These are phyloP conservation scores for Polyommatus icarus DNA, from an alignment of 2,888 invertebrate species.

Conservation along the genomic window DNA sequence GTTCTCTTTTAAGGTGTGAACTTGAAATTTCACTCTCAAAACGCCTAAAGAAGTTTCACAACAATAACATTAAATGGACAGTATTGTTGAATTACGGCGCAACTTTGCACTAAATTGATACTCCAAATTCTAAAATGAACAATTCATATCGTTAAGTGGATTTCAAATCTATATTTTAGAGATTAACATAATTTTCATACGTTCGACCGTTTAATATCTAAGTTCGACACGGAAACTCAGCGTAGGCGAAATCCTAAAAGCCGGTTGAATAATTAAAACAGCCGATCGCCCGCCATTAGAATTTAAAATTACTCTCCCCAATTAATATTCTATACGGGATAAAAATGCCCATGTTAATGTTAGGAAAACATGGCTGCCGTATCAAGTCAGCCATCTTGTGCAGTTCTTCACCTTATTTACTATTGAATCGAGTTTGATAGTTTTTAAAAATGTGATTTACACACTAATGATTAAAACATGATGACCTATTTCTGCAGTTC, in stretches of 20 bases:
- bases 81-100: no score
- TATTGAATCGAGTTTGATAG: no score
- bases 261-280: conserved; percentile 3
- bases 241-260: conserved; percentile 3
- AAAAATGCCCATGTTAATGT: background rate
- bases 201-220: background rate
- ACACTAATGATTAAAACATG: no score
- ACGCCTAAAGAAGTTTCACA: no score
- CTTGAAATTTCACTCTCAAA: no score
- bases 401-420: no score
- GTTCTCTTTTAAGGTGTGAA: no score
- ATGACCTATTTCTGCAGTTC: no score
- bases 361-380: background rate
- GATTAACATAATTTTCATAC: conserved; percentile 17
- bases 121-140: background rate
- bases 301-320: conserved; percentile 33
- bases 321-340: conserved; percentile 30
- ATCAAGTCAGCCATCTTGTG: no score
- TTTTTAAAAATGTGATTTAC: no score
- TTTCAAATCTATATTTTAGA: conserved; percentile 5
- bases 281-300: conserved; percentile 20
- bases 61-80: no score
- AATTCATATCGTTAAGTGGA: background rate
- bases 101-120: background rate
- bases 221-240: background rate